Base-by-base conservation (phyloP, 2,888 invertebrate species). In the Malthinus flaveolus region DNA sequence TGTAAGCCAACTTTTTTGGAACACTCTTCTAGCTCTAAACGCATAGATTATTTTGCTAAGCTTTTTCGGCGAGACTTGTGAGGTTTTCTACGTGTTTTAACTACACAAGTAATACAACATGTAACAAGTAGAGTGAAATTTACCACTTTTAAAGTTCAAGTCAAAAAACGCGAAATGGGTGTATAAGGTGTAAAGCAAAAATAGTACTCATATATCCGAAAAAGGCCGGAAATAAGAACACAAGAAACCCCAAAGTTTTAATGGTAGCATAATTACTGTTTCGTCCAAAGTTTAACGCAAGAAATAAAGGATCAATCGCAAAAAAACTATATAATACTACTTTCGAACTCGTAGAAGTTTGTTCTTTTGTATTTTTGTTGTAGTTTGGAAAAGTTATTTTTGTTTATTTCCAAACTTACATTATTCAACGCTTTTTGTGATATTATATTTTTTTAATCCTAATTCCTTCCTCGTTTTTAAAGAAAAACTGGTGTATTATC, bases 231-330 rank as follows among this genome's bases (percentile, higher is more conserved):
- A 42, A 42, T 23, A 42, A 15, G 39, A 42, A 42, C n/a, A 42
- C 15, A 42, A 42, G 12, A 42, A 23, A 42, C 39, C 39, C 39
- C 32, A 42, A 32, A 50, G 12, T 50, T 46, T 50, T 50, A 50
- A 50, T 50, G 39, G 39, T 39, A 39, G 13, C 10, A 13, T 50
- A 50, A 50, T 50, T 50, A 31, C 33, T 32, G 23, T 42, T 39
- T 11, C 39, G 32, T 32, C 11, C n/a, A 50, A 50, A 50, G 32
- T 23, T 42, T n/a, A 42, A 42, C 39, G 13, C 23, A 42, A 42
- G 39, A 42, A 23, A 42, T 9, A 15, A 42, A 42, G 23, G 39
- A 42, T 42, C 39, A 42, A 42, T 42, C 39, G 15, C 15, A 23
- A 42, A 42, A 42, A 42, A 42, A 42, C 9, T 39, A 13, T 13